These are phyloP conservation scores for Hydractinia symbiolongicarpus DNA, from an alignment of 30 jellyfish, hydroid and myxozoan species.

Conservation along the genomic window DNA sequence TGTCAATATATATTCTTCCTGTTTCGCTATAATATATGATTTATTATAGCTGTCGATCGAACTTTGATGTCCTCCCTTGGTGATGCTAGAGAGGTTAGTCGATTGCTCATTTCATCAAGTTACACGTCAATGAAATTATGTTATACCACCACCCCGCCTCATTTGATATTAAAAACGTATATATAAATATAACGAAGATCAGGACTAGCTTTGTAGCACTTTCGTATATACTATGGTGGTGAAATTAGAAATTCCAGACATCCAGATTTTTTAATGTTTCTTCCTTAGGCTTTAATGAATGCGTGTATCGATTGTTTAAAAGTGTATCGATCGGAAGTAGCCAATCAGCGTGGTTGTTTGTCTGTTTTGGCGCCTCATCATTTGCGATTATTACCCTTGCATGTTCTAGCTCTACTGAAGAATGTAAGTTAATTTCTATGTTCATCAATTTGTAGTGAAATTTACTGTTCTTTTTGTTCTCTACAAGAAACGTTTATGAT, in stretches of 20 bases:
- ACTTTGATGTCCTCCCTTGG: slow-evolving; percentile 85
- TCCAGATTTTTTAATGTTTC: neutral
- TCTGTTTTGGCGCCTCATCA: slow-evolving; percentile 50
- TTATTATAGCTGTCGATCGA: slow-evolving; percentile 84
- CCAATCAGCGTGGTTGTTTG: slow-evolving; percentile 60
- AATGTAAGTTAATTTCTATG: slow-evolving; percentile 42
- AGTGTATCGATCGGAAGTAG: slow-evolving; percentile 55
- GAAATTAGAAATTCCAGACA: neutral
- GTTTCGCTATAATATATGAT: neutral
- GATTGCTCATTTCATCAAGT: neutral
- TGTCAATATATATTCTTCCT: neutral
- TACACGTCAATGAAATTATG: neutral
- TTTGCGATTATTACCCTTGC: slow-evolving; percentile 66
- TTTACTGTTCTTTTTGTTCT: neutral
- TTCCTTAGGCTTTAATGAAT: slow-evolving; percentile 67
- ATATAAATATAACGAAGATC: neutral
- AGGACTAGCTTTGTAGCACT: neutral
- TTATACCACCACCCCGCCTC: neutral
- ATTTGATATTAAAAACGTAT: neutral
- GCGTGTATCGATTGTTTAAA: slow-evolving; percentile 80
- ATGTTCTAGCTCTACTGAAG: slow-evolving; percentile 59
- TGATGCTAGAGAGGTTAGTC: slow-evolving; percentile 90
- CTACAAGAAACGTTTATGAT: neutral
- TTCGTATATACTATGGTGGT: neutral
- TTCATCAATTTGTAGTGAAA: neutral